phyloP scores from a whole-genome alignment of 2,888 invertebrate genomes.

The Tortricodes alternella region DNA sequence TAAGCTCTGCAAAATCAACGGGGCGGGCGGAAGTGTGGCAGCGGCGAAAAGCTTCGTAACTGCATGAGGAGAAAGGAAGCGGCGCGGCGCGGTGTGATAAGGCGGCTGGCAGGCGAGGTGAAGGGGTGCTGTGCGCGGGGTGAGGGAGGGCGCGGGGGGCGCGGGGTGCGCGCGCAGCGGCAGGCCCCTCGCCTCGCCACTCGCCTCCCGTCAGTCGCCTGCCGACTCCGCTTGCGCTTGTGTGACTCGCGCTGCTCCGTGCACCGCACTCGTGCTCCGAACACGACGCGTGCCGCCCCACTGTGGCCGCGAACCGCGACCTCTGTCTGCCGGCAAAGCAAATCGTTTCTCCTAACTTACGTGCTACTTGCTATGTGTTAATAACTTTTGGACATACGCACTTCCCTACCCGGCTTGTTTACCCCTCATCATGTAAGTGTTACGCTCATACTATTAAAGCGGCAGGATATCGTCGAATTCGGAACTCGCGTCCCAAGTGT shows the following conservation, averaged over 20 bases:
- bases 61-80: slow-evolving; percentile 82
- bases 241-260: slow-evolving; percentile 82
- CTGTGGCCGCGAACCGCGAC: slow-evolving; percentile 85
- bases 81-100: slow-evolving; percentile 78
- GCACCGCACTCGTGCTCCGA: slow-evolving; percentile 81
- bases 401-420: slow-evolving; percentile 81
- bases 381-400: slow-evolving; percentile 71
- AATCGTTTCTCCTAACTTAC: slow-evolving; percentile 77
- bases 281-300: slow-evolving; percentile 80
- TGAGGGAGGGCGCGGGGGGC: slow-evolving; percentile 41
- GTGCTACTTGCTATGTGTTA: slow-evolving; percentile 79
- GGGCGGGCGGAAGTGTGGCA: slow-evolving; percentile 79
- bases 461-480: slow-evolving; percentile 71
- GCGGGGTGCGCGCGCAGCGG: slow-evolving; percentile 75
- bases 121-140: slow-evolving; percentile 41
- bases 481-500: slow-evolving; percentile 76
- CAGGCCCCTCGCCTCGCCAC: slow-evolving; percentile 73
- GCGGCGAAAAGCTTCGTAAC: slow-evolving; percentile 80
- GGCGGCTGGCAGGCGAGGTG: slow-evolving; percentile 71
- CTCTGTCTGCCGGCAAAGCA: slow-evolving; percentile 83
- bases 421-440: slow-evolving; percentile 82
- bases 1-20: slow-evolving; percentile 69
- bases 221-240: slow-evolving; percentile 83
- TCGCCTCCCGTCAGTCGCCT: slow-evolving; percentile 81
- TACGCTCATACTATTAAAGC: slow-evolving; percentile 75